phyloP scores from a whole-genome alignment of 2,888 invertebrate species.

The Muscina levida region DNA sequence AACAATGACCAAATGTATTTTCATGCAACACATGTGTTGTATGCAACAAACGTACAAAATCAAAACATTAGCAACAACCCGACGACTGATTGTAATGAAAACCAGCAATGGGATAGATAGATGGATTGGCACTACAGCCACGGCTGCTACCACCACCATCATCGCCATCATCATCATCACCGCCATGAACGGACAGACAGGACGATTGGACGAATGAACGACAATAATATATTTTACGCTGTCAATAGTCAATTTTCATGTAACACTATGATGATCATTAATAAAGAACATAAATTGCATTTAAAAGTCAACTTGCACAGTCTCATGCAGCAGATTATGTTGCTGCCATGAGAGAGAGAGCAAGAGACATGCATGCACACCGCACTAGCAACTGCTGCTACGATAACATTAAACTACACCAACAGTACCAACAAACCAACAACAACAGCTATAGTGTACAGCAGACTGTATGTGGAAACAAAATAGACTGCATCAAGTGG shows the following conservation, averaged over 20 bases:
- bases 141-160: not conserved
- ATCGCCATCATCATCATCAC: not conserved
- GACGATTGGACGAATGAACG: conserved; percentile 23
- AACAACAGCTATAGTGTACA: not conserved
- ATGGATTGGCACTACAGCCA: not conserved
- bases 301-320: conserved; percentile 58
- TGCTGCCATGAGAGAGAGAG: no score
- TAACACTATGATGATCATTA: conserved; percentile 65
- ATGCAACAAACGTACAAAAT: conserved; percentile 32
- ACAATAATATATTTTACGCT: conserved; percentile 63
- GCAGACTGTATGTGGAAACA: not conserved
- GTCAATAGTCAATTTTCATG: conserved; percentile 66
- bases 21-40: not conserved
- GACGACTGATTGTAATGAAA: not conserved
- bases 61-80: conserved; percentile 27
- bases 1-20: conserved; percentile 20
- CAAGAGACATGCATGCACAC: no score
- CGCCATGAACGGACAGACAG: conserved; percentile 23
- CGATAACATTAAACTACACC: no score
- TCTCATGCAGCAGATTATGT: conserved; percentile 4
- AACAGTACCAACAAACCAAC: conserved; percentile 34
- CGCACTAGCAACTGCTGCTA: no score
- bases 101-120: not conserved
- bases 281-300: conserved; percentile 65
- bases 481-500: no score